phyloP scores from a whole-genome alignment of 2,888 invertebrate species.

The Boloria euphrosyne region DNA sequence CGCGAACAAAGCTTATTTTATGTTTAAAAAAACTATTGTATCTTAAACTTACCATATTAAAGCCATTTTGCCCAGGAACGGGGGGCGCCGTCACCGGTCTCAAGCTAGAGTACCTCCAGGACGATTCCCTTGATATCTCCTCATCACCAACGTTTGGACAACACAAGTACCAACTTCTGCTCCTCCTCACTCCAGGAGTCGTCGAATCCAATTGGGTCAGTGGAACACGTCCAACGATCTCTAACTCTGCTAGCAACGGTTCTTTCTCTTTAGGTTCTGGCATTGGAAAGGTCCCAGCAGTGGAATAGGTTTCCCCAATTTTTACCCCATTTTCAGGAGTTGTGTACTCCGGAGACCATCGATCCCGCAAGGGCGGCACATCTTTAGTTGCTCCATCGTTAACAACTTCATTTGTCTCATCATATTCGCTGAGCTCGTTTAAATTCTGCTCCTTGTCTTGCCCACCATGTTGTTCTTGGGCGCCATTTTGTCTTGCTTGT shows the following conservation, averaged over 20 bases:
- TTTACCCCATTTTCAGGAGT: slow-evolving; percentile 61
- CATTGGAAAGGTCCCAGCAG: slow-evolving; percentile 77
- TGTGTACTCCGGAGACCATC: slow-evolving; percentile 62
- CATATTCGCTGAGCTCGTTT: slow-evolving; percentile 76
- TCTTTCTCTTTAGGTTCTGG: slow-evolving; percentile 75
- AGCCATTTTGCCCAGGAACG: slow-evolving; percentile 59
- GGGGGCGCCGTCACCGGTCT: slow-evolving; percentile 72
- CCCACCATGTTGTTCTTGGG: slow-evolving; percentile 4
- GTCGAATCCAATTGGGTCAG: slow-evolving; percentile 63
- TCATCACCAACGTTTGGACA: slow-evolving; percentile 75
- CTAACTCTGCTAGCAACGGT: slow-evolving; percentile 68
- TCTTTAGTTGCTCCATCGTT: slow-evolving; percentile 65
- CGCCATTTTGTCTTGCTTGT: slow-evolving; percentile 44
- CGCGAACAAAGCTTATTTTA: too few relatives aligned
- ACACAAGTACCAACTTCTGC: slow-evolving; percentile 84
- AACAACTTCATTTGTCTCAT: slow-evolving; percentile 61
- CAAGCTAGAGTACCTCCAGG: slow-evolving; percentile 73
- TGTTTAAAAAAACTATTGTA: too few relatives aligned
- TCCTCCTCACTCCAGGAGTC: slow-evolving; percentile 72
- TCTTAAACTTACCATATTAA: slow-evolving; percentile 51
- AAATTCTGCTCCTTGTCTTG: slow-evolving; percentile 56
- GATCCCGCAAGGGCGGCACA: slow-evolving; percentile 64
- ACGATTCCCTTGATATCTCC: slow-evolving; percentile 68
- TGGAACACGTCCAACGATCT: slow-evolving; percentile 68
- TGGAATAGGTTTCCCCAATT: slow-evolving; percentile 71